A percentile compares a stretch with the other conserved stretches of the same genome.
phyloP scores from a whole-genome alignment of 2,113 vertebrate species.

The Nerophis ophidion region DNA sequence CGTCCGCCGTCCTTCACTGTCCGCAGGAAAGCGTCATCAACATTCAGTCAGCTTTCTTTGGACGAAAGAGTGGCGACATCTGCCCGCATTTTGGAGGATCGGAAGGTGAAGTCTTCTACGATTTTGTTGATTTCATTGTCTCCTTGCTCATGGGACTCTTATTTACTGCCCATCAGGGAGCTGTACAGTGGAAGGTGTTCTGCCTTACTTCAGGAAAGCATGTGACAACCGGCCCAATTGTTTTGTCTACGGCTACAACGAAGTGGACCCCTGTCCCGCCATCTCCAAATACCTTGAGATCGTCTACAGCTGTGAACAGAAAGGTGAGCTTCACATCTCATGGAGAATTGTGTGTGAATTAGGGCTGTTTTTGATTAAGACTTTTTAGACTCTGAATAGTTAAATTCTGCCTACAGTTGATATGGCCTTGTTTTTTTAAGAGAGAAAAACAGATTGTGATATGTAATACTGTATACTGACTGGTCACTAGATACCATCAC shows the following conservation, averaged over 20 bases:
- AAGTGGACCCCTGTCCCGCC: conserved; percentile 61
- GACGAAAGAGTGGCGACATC: conserved; percentile 53
- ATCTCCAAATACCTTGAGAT: conserved; percentile 72
- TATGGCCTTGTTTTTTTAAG: not conserved
- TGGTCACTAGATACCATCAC: too few species aligned
- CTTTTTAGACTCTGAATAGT: not conserved
- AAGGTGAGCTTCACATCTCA: conserved; percentile 47
- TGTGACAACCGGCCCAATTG: conserved; percentile 70
- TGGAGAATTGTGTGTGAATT: too few species aligned
- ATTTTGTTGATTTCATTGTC: not conserved
- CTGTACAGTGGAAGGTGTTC: conserved; percentile 56
- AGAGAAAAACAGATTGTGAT: too few species aligned
- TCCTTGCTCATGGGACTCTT: not conserved
- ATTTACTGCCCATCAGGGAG: conserved; percentile 30
- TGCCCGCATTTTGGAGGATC: conserved; percentile 53
- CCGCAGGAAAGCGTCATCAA: conserved; percentile 65
- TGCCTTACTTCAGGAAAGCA: conserved; percentile 44
- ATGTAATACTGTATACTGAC: too few species aligned
- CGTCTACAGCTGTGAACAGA: conserved; percentile 70
- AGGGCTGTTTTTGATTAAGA: too few species aligned
- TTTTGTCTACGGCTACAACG: conserved; percentile 44
- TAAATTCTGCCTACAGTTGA: not conserved
- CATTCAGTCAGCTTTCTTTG: conserved; percentile 72
- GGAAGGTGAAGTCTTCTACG: conserved; percentile 16
- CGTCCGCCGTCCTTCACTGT: conserved; percentile 64